Evolutionary conservation across 2,797 vertebrate genomes (phyloP), one percentile per base, ranked within the genome.

Genomic region (Erpetoichthys calabaricus): DNA sequence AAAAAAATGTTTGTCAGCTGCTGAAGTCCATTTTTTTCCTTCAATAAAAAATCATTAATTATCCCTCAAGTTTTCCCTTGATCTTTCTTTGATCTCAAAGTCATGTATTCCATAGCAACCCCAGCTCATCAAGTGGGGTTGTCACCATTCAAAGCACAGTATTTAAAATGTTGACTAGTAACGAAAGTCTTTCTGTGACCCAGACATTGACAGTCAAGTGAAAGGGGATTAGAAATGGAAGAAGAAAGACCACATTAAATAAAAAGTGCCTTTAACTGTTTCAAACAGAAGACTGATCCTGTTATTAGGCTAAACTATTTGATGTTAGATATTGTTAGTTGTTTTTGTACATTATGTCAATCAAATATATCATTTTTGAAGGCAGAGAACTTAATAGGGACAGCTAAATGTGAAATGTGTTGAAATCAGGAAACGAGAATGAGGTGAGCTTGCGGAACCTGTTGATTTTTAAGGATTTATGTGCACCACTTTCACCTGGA

Each of bases 1-100:
- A 84, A 78, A 80, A 25, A 25, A 82, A 87, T 85, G 81, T 74
- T 73, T 74, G 78, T 86, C 83, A 85, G 82, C 81, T 87, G 81
- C 72, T 25, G 25, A 74, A 65, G 60, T 62, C 8, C 41, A 62
- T 54, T 57, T 63, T 9, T 51, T 63, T 68, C 53, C 42, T 55
- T 47, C 47, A 62, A 45, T 69, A 64, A 75, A 44, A 75, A 77
- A 72, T 78, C 67, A 83, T 81, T 77, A 71, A 76, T 85, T 81
- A 78, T 78, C 62, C 60, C 44, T 59, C 25, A 69, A 63, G 44
- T 42, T 57, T 62, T 70, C 68, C 70, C 73, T 73, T 73, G 75
- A 81, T 80, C 73, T 66, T 72, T 70, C 63, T 57, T 64, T 60
- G 62, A 67, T 70, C 68, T 80, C 72, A 57, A 46, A 72, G 73